Percentiles rank a stretch among this genome's conserved stretches.
These are phyloP conservation scores for Nephila pilipes DNA, from an alignment of 1,140 invertebrate genomes.

Conservation along the genomic window DNA sequence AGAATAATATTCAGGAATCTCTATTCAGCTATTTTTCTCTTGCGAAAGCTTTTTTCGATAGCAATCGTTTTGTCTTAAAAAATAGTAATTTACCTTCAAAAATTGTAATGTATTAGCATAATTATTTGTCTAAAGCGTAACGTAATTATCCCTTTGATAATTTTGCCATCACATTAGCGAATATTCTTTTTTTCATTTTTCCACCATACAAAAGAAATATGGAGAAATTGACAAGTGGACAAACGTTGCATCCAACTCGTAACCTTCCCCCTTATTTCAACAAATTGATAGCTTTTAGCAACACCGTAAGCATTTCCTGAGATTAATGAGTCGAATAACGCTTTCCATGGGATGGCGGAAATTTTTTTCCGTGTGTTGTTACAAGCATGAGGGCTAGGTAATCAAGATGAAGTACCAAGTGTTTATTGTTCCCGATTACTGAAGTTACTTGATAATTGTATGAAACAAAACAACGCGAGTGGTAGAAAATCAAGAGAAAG, in stretches of 20 bases:
- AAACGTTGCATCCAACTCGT: background rate
- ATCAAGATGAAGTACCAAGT: conserved; percentile 56
- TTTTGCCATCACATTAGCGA: background rate
- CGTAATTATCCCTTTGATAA: too few relatives aligned
- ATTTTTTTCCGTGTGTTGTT: conserved; percentile 50
- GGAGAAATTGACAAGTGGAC: background rate
- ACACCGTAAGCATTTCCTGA: conserved; percentile 33
- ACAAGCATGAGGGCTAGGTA: background rate
- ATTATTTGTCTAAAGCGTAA: too few relatives aligned
- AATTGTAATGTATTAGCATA: too few relatives aligned
- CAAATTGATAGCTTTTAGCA: background rate
- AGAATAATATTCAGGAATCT: too few relatives aligned
- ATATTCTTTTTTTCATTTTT: background rate
- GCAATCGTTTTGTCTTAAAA: too few relatives aligned
- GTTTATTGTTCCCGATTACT: background rate
- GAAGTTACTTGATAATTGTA: conserved; percentile 35
- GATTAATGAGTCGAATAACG: conserved; percentile 59
- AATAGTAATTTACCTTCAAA: too few relatives aligned
- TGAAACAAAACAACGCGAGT: background rate
- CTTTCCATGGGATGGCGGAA: conserved; percentile 49
- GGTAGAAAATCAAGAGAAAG: conserved; percentile 34
- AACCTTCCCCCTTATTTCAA: background rate
- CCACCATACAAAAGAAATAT: background rate
- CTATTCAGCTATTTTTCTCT: too few relatives aligned
- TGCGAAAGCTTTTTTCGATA: too few relatives aligned